A percentile compares a stretch with the other conserved stretches of the same genome.
phyloP scores from a whole-genome alignment of 2,888 invertebrate genomes.

The Crematogaster levior region DNA sequence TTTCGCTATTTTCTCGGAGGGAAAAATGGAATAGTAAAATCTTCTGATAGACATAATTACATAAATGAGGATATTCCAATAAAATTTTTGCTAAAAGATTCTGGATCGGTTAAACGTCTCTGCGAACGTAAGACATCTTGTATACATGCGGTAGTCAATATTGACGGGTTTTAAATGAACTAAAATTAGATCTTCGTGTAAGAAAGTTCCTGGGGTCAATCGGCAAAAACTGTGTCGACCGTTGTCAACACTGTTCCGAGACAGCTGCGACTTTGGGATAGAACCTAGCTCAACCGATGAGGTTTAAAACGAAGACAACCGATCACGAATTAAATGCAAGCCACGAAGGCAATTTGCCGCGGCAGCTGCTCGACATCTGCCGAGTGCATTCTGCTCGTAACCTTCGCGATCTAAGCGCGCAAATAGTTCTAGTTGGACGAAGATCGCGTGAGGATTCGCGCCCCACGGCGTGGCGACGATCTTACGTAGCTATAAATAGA shows the following conservation, averaged over 20 bases:
- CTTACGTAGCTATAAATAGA: constrained; percentile 11
- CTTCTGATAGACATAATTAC: neutral
- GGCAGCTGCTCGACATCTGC: constrained; percentile 84
- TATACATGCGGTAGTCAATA: neutral
- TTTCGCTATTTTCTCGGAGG: neutral
- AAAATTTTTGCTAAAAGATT: neutral
- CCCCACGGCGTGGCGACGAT: neutral
- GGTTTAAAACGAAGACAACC: constrained; percentile 68
- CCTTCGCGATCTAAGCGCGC: constrained; percentile 69
- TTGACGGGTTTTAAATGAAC: neutral
- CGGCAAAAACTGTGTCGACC: constrained; percentile 18
- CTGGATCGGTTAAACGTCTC: neutral
- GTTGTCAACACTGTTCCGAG: constrained; percentile 60
- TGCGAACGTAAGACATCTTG: neutral
- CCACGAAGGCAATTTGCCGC: constrained; percentile 72
- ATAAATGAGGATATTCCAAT: too few species aligned
- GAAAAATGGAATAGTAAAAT: neutral
- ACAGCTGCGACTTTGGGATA: constrained; percentile 66
- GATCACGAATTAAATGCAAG: constrained; percentile 71
- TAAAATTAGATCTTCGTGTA: constrained; percentile 2
- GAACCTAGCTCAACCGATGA: constrained; percentile 11
- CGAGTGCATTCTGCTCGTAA: constrained; percentile 76
- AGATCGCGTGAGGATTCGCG: constrained; percentile 10
- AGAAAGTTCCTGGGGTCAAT: neutral
- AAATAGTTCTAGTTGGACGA: constrained; percentile 62